Evolutionary conservation across 2,113 vertebrate genomes (phyloP), one percentile per base, ranked within the genome.

Genomic region (Regulus satrapa): DNA sequence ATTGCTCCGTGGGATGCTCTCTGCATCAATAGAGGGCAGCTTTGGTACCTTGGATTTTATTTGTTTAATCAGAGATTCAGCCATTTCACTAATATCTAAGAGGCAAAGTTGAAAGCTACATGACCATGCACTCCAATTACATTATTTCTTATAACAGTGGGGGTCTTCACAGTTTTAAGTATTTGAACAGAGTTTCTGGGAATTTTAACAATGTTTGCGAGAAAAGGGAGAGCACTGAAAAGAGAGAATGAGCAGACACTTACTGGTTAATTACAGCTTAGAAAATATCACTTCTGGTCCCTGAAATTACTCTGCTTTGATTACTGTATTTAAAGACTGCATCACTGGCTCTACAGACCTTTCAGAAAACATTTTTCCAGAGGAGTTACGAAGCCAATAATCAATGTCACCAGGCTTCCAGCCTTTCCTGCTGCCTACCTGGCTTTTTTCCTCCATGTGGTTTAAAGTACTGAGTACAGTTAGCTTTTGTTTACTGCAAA

Each of bases 51-150:
- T 66, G 46, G 63, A 80, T 88, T 90, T 80, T 63, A 55, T 25
- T 82, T 82, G 83, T 92, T 82, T 62, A 68, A 95, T 90, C 88
- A 83, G 85, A 66, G 23, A 64, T 85, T 92, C 45, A 94, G 28
- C 17, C 19, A 79, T 85, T 83, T 89, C 54, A 61, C 63, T 91
- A 80, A 80, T 90, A 92, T n/a, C 43, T 80, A 40, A 77, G 63
- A 92, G 32, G 67, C 45, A 90, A 90, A 77, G 72, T 92, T 92
- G 89, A 95, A 96, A 92, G 56, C 79, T 80, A 59, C 68, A 74
- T 59, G 88, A 54, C 59, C 52, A 18, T 43, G 59, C 2, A 16
- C 51, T 71, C 75, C 81, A 94, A 90, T 94, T 94, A 77, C 36
- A 81, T 81, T 80, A 74, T 93, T 96, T 88, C 55, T 92, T 61